Evolutionary conservation across 2,797 vertebrate species (phyloP).

Genomic region (Protosalanx chinensis): DNA sequence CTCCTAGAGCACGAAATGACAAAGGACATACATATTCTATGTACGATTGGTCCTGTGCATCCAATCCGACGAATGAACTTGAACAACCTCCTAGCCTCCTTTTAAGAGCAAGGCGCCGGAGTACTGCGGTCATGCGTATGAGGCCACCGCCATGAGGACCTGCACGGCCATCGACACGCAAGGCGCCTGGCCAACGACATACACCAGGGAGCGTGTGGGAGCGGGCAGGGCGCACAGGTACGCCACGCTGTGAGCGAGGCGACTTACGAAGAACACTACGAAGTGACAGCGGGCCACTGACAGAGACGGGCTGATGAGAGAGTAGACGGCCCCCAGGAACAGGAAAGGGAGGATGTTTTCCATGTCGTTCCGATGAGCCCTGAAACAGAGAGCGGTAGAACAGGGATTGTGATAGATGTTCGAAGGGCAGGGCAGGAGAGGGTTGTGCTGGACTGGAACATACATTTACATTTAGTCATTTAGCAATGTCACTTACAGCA

Average conservation of each 20-base stretch:
- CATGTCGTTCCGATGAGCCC: slow-evolving; percentile 89
- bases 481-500: no score
- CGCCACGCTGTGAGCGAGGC: slow-evolving; percentile 82
- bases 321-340: slow-evolving; percentile 89
- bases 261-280: slow-evolving; percentile 78
- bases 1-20: not conserved
- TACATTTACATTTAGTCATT: not conserved
- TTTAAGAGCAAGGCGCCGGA: not conserved
- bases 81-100: not conserved
- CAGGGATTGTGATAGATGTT: not conserved
- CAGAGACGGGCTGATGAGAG: slow-evolving; percentile 76
- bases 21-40: not conserved
- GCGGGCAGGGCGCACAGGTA: slow-evolving; percentile 81
- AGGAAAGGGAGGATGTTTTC: slow-evolving; percentile 96
- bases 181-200: slow-evolving; percentile 83
- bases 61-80: not conserved
- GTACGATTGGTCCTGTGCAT: not conserved
- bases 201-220: slow-evolving; percentile 84
- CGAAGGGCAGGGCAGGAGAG: not conserved
- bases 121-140: slow-evolving; percentile 55
- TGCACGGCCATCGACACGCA: slow-evolving; percentile 92
- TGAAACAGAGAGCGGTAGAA: slow-evolving; percentile 50
- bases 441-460: not conserved
- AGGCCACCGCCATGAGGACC: slow-evolving; percentile 72
- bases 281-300: slow-evolving; percentile 84